Evolutionary conservation across 2,797 vertebrate genomes (phyloP).

Genomic region (Propithecus perrieri): DNA sequence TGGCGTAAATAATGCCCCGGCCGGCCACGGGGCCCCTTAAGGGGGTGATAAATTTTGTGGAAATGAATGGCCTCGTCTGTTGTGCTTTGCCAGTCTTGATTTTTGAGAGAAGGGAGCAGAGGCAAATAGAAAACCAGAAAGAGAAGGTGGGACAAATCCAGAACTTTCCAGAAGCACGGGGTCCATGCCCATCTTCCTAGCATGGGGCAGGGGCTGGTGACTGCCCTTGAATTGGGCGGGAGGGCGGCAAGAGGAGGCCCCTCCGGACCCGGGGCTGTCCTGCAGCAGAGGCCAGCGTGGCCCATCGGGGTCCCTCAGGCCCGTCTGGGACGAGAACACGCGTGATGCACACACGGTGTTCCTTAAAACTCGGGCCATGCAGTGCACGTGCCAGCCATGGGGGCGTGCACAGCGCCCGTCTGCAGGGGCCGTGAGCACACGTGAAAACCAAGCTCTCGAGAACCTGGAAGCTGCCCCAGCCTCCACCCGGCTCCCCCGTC

Average conservation of each 20-base stretch:
- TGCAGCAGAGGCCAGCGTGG: accelerated
- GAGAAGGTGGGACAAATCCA: background rate
- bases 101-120: background rate
- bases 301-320: background rate
- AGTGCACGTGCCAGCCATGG: accelerated
- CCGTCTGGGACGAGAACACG: accelerated
- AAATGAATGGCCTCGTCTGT: slow-evolving; percentile 72
- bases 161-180: background rate
- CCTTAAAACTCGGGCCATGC: background rate
- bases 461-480: accelerated
- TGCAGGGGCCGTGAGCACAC: background rate
- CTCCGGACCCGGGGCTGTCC: accelerated
- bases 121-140: background rate
- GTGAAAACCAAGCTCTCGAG: accelerated
- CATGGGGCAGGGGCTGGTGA: background rate
- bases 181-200: accelerated
- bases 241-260: background rate
- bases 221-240: accelerated
- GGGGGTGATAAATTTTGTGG: slow-evolving; percentile 81
- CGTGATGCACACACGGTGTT: accelerated
- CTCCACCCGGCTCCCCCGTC: background rate
- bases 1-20: slow-evolving; percentile 55
- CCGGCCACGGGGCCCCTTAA: slow-evolving; percentile 42
- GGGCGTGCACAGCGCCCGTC: accelerated
- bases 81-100: background rate